A percentile compares a stretch with the other conserved stretches of the same genome.
Evolutionary conservation across 1,140 invertebrate species (phyloP).

Genomic region (Drosophila mauritiana): DNA sequence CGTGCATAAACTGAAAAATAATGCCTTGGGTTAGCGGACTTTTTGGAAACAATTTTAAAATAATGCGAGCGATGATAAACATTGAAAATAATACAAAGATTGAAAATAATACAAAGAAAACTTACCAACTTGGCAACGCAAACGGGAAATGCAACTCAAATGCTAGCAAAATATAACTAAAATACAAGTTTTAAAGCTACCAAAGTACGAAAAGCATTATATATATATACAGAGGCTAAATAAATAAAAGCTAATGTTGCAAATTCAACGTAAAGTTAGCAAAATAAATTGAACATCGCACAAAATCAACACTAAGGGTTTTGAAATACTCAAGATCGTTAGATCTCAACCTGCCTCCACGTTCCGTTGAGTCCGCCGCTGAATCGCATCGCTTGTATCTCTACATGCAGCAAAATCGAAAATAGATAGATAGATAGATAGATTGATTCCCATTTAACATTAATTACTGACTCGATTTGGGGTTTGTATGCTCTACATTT

Average conservation of each 20-base stretch:
- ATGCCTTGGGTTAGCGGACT: conserved; percentile 20
- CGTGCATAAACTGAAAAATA: conserved; percentile 28
- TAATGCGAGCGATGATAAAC: conserved; percentile 36
- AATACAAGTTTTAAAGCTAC: conserved; percentile 24
- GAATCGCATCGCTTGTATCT: conserved; percentile 82
- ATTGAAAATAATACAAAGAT: conserved; percentile 30
- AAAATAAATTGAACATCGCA: conserved; percentile 32
- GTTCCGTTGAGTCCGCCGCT: conserved; percentile 69
- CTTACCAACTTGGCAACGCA: conserved; percentile 53
- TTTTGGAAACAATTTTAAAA: conserved; percentile 7
- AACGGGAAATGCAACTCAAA: conserved; percentile 57
- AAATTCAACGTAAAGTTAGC: conserved; percentile 5
- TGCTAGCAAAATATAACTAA: conserved; percentile 36
- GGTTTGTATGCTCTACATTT: conserved; percentile 16
- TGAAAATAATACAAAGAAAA: conserved; percentile 42
- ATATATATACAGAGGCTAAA: conserved; percentile 31
- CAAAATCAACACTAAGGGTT: conserved; percentile 60
- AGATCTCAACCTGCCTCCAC: conserved; percentile 82
- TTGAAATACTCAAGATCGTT: conserved; percentile 56
- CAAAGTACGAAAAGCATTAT: conserved; percentile 16
- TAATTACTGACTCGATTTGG: conserved; percentile 10
- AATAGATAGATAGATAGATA: conserved; percentile 43
- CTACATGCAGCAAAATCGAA: conserved; percentile 65
- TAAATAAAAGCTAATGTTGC: conserved; percentile 4
- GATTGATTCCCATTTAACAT: conserved; percentile 47